These are phyloP conservation scores for Kryptolebias ocellatus DNA, from an alignment of 2,797 vertebrate genomes.

Conservation along the genomic window DNA sequence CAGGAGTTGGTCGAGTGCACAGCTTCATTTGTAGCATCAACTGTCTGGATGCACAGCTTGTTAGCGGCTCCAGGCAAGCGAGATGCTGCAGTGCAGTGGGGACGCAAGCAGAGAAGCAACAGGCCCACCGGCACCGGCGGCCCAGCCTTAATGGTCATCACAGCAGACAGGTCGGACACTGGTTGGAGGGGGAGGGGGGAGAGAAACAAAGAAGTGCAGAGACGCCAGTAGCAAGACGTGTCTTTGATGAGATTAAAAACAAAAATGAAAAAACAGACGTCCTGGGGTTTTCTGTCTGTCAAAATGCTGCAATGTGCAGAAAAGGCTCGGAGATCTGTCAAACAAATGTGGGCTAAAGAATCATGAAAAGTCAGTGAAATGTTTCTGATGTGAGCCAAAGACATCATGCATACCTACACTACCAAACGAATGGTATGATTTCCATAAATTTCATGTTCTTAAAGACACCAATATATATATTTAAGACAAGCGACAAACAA, in stretches of 20 bases:
- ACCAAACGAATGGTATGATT: no score
- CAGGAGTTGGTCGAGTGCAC: slow-evolving; percentile 57
- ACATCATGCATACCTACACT: slow-evolving; percentile 9
- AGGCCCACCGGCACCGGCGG: slow-evolving; percentile 61
- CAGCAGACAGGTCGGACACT: slow-evolving; percentile 60
- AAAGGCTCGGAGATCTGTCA: slow-evolving; percentile 24
- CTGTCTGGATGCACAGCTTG: slow-evolving; percentile 79
- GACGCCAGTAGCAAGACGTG: slow-evolving; percentile 18
- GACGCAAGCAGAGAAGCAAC: slow-evolving; percentile 56
- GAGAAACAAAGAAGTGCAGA: slow-evolving; percentile 12
- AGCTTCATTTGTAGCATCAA: slow-evolving; percentile 77
- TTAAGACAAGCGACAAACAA: no score
- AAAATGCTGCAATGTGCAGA: slow-evolving; percentile 12
- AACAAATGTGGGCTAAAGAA: slow-evolving; percentile 23
- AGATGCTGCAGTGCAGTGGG: slow-evolving; percentile 47
- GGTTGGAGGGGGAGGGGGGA: slow-evolving; percentile 10
- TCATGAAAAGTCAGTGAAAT: slow-evolving; percentile 3
- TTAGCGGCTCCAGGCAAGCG: slow-evolving; percentile 72
- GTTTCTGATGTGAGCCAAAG: slow-evolving; percentile 10
- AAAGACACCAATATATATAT: no score
- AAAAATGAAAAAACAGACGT: slow-evolving; percentile 19
- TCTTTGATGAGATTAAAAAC: slow-evolving; percentile 39
- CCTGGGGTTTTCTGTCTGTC: slow-evolving; percentile 19
- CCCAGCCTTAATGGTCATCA: slow-evolving; percentile 73
- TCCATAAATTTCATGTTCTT: no score